Evolutionary conservation across 2,888 invertebrate species (phyloP).

Genomic region (Andrena minutula): DNA sequence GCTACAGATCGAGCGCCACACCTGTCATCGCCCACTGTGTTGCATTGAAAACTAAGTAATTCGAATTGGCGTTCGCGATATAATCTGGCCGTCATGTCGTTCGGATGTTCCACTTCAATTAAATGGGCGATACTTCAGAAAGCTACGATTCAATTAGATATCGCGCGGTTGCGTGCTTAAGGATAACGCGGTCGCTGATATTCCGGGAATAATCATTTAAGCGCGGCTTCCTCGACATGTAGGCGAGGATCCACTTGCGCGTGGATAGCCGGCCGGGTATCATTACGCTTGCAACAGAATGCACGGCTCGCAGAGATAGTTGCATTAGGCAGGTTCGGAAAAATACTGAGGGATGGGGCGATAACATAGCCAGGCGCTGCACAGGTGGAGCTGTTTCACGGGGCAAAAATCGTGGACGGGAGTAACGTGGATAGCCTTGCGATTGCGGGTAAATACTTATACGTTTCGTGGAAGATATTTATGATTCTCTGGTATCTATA

Average conservation of each 20-base stretch:
- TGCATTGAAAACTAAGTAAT: not conserved
- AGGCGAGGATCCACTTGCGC: conserved; percentile 1
- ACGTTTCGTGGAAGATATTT: conserved; percentile 40
- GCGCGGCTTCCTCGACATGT: not conserved
- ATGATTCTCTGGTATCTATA: too few species aligned
- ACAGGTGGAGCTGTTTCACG: not conserved
- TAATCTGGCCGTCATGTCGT: not conserved
- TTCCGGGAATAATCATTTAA: not conserved
- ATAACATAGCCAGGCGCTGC: conserved; percentile 6
- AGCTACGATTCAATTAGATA: conserved; percentile 37
- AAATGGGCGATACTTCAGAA: conserved; percentile 6
- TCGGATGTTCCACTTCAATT: conserved; percentile 23
- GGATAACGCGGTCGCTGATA: conserved; percentile 10
- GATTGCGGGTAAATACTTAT: conserved; percentile 15
- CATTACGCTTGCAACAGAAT: conserved; percentile 30
- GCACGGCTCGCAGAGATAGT: conserved; percentile 17
- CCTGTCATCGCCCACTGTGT: not conserved
- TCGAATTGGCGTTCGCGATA: not conserved
- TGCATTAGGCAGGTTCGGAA: conserved; percentile 13
- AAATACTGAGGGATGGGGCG: conserved; percentile 3
- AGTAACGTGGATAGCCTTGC: not conserved
- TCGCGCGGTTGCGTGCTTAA: not conserved
- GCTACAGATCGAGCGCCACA: too few species aligned
- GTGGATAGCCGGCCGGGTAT: conserved; percentile 31
- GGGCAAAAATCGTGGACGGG: not conserved